phyloP scores from a whole-genome alignment of 2,113 vertebrate genomes.

The Callorhinus ursinus region DNA sequence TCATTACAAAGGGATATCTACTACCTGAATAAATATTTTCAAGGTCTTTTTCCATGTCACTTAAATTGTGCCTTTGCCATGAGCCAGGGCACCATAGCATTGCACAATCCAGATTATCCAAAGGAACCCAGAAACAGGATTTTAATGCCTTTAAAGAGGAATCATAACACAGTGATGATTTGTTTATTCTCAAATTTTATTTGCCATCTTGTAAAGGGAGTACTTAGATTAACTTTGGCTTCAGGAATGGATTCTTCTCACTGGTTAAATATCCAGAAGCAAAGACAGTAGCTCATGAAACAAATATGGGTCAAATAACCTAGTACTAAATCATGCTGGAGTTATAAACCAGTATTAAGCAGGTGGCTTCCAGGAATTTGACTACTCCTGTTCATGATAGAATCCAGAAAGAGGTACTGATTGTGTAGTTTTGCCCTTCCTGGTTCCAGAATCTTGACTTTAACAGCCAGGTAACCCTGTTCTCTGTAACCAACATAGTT shows the following conservation, averaged over 20 bases:
- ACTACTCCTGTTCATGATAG: neutral
- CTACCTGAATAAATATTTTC: slow-evolving; percentile 19
- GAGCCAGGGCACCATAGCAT: neutral
- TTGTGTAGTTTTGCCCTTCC: neutral
- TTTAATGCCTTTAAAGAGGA: neutral
- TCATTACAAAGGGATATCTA: neutral
- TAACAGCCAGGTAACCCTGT: neutral
- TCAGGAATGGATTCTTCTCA: neutral
- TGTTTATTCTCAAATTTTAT: neutral
- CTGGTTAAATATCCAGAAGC: neutral
- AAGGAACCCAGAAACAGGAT: neutral
- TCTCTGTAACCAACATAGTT: neutral
- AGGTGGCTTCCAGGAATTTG: neutral
- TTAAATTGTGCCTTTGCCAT: neutral
- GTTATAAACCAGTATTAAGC: neutral
- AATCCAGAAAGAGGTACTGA: neutral
- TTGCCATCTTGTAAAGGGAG: neutral
- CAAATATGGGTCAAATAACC: neutral
- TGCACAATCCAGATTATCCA: neutral
- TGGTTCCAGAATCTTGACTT: neutral
- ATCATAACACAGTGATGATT: neutral
- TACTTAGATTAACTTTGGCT: neutral
- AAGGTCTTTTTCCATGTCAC: slow-evolving; percentile 1
- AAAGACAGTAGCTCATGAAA: neutral
- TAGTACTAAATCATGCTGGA: neutral